Evolutionary conservation across 2,888 invertebrate genomes (phyloP).

Genomic region (Lysandra coridon): DNA sequence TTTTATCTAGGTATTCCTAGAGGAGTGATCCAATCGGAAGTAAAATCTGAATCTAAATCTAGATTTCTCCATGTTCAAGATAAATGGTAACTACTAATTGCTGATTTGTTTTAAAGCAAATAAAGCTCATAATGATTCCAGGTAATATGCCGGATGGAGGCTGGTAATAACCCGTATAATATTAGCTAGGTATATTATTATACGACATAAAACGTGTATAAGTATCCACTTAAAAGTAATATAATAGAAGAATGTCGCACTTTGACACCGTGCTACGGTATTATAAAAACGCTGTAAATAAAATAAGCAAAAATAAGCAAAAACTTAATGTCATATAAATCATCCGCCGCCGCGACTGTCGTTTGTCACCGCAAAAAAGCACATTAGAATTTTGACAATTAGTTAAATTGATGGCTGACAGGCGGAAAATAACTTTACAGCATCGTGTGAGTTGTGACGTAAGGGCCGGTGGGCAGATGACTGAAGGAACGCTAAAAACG

Average conservation of each 20-base stretch:
- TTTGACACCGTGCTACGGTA: constrained; percentile 6
- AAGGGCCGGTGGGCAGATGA: not conserved
- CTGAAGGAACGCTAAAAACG: not conserved
- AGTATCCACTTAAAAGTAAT: not conserved
- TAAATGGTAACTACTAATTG: not conserved
- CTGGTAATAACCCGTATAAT: not conserved
- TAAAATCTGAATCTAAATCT: not conserved
- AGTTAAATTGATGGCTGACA: constrained; percentile 13
- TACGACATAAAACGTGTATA: not conserved
- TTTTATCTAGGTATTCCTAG: too few relatives aligned
- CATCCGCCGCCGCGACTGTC: not conserved
- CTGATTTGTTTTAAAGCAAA: not conserved
- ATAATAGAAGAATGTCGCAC: constrained; percentile 2
- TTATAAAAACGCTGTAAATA: constrained; percentile 9
- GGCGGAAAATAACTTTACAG: not conserved
- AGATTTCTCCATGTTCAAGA: not conserved
- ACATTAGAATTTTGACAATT: constrained; percentile 28
- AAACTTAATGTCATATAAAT: constrained; percentile 30
- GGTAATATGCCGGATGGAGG: not conserved
- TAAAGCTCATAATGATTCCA: not conserved
- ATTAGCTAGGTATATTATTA: not conserved
- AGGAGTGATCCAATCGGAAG: too few relatives aligned
- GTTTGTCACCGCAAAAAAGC: constrained; percentile 22
- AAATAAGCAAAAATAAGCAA: constrained; percentile 26
- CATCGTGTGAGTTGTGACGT: not conserved